A percentile compares a stretch with the other conserved stretches of the same genome.
These are phyloP conservation scores for Toxotes chatareus DNA, from an alignment of 2,113 vertebrate species.

Conservation along the genomic window DNA sequence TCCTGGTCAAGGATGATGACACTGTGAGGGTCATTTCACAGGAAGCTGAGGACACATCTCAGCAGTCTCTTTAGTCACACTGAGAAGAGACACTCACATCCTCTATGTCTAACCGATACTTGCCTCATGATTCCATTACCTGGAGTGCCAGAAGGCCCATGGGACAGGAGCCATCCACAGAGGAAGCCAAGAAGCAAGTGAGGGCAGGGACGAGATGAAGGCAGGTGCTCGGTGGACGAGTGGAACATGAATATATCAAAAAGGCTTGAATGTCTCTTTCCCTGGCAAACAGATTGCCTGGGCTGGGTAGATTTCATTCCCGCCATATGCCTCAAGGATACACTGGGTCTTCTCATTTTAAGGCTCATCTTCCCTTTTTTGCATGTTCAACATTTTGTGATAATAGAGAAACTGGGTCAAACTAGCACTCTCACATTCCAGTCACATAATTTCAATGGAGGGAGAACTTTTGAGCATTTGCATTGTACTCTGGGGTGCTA, in stretches of 20 bases:
- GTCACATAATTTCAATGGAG: constrained; percentile 58
- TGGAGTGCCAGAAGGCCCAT: constrained; percentile 53
- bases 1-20: constrained; percentile 47
- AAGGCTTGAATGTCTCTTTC: constrained; percentile 66
- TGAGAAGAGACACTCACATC: constrained; percentile 52
- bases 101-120: constrained; percentile 66
- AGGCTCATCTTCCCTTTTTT: constrained; percentile 76
- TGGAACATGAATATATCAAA: constrained; percentile 71
- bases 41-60: constrained; percentile 40
- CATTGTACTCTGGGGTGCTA: constrained; percentile 43
- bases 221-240: constrained; percentile 55
- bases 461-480: constrained; percentile 64
- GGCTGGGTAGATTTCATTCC: constrained; percentile 71
- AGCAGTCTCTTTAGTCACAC: constrained; percentile 57
- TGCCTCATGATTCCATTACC: constrained; percentile 68
- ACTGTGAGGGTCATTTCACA: constrained; percentile 46
- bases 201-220: constrained; percentile 66
- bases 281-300: constrained; percentile 68
- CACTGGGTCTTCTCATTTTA: constrained; percentile 72
- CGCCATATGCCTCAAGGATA: constrained; percentile 72
- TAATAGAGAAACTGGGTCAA: constrained; percentile 79
- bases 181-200: constrained; percentile 64
- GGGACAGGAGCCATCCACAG: constrained; percentile 61
- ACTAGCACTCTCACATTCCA: constrained; percentile 62
- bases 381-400: constrained; percentile 77